phyloP scores from a whole-genome alignment of 1,140 invertebrate genomes.

The Tetraneura akinire region DNA sequence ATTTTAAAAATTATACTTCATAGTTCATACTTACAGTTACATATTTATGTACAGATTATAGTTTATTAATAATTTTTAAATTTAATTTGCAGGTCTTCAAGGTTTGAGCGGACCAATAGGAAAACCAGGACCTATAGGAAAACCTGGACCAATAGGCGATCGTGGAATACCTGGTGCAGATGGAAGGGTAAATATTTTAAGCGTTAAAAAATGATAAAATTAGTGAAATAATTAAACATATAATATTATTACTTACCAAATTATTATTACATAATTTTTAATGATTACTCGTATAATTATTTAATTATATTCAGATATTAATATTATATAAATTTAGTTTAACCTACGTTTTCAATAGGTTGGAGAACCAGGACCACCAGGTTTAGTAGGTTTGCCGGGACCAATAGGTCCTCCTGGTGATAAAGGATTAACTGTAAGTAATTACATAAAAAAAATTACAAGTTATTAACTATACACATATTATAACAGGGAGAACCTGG shows the following conservation, averaged over 20 bases:
- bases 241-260: background rate
- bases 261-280: background rate
- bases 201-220: too few species aligned
- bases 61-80: background rate
- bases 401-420: conserved; percentile 51
- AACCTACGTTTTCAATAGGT: background rate
- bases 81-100: conserved; percentile 57
- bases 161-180: conserved; percentile 58
- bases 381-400: conserved; percentile 50
- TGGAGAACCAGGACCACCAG: conserved; percentile 48
- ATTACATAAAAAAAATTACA: too few species aligned
- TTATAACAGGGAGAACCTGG: conserved; percentile 63
- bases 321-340: too few species aligned
- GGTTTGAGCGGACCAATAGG: conserved; percentile 68
- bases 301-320: too few species aligned
- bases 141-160: conserved; percentile 71
- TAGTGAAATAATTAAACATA: too few species aligned
- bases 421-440: conserved; percentile 52
- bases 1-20: background rate
- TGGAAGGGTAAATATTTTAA: conserved; percentile 26
- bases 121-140: conserved; percentile 64
- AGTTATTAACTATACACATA: too few species aligned
- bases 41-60: background rate
- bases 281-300: too few species aligned
- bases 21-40: too few species aligned